phyloP scores from a whole-genome alignment of 2,888 invertebrate species.

The Melinaea marsaeus region DNA sequence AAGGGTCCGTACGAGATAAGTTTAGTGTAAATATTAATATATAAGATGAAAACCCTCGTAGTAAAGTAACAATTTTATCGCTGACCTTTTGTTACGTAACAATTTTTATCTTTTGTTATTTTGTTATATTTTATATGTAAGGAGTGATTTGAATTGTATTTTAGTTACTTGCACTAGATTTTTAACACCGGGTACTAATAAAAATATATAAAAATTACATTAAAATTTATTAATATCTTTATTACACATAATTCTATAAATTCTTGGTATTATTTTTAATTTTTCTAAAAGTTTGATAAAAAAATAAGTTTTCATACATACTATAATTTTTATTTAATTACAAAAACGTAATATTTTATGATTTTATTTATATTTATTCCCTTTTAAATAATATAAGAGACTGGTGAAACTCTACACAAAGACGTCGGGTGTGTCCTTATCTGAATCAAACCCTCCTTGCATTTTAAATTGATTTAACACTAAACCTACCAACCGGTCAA shows the following conservation, averaged over 20 bases:
- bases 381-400: background rate
- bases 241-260: too few relatives aligned
- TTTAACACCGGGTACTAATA: too few relatives aligned
- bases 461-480: conserved; percentile 35
- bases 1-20: conserved; percentile 21
- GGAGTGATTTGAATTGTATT: background rate
- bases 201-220: too few relatives aligned
- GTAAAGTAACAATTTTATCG: conserved; percentile 17
- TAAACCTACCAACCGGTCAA: too few relatives aligned
- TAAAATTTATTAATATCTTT: too few relatives aligned
- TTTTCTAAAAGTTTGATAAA: too few relatives aligned
- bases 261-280: too few relatives aligned
- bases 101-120: background rate
- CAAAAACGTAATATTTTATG: too few relatives aligned
- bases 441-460: conserved; percentile 37
- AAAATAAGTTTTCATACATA: too few relatives aligned
- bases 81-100: conserved; percentile 9
- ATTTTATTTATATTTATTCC: background rate
- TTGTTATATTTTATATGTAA: background rate
- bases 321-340: background rate
- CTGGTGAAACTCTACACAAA: background rate
- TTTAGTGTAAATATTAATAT: conserved; percentile 25
- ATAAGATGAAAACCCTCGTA: conserved; percentile 14
- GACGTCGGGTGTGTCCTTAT: conserved; percentile 33
- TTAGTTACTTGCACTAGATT: too few relatives aligned